Conservation (phyloP, 2,113 vertebrate species). For the Hyla sarda region DNA sequence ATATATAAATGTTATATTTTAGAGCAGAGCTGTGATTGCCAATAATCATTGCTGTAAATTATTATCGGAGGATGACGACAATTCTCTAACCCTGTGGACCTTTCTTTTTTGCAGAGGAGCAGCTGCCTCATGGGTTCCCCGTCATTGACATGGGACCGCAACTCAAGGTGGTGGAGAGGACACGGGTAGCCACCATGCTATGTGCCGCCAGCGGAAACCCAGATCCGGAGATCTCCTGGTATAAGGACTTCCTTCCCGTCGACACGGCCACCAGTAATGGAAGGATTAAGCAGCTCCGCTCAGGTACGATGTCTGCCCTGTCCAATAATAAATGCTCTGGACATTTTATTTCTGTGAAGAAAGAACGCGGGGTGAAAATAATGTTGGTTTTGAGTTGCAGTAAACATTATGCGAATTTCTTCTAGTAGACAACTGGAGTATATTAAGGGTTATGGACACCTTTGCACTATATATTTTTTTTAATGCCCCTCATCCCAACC, state of each 20-base stretch:
- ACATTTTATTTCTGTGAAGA: background rate
- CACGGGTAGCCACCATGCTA: slow-evolving; percentile 94
- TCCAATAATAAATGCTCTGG: background rate
- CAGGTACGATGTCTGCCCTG: slow-evolving; percentile 79
- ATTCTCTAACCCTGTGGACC: background rate
- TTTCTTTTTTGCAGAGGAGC: slow-evolving; percentile 82
- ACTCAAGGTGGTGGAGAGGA: slow-evolving; percentile 95
- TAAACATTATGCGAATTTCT: too few relatives aligned
- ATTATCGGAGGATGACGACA: background rate
- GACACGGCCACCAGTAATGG: slow-evolving; percentile 89
- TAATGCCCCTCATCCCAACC: too few relatives aligned
- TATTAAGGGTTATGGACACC: too few relatives aligned
- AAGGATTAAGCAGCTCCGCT: slow-evolving; percentile 94
- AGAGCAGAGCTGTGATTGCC: background rate
- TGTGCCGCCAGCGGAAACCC: slow-evolving; percentile 95
- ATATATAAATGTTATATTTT: background rate
- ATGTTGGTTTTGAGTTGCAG: too few relatives aligned
- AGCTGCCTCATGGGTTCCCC: slow-evolving; percentile 92
- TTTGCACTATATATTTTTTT: too few relatives aligned
- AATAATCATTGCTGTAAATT: background rate
- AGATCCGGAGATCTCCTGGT: slow-evolving; percentile 97
- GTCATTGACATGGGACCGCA: slow-evolving; percentile 97
- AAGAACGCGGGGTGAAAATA: rapidly evolving
- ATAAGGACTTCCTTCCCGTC: slow-evolving; percentile 96
- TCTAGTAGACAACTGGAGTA: too few relatives aligned